These are phyloP conservation scores for Micronycteris hirsuta DNA, from an alignment of 2,113 vertebrate genomes.

Conservation along the genomic window DNA sequence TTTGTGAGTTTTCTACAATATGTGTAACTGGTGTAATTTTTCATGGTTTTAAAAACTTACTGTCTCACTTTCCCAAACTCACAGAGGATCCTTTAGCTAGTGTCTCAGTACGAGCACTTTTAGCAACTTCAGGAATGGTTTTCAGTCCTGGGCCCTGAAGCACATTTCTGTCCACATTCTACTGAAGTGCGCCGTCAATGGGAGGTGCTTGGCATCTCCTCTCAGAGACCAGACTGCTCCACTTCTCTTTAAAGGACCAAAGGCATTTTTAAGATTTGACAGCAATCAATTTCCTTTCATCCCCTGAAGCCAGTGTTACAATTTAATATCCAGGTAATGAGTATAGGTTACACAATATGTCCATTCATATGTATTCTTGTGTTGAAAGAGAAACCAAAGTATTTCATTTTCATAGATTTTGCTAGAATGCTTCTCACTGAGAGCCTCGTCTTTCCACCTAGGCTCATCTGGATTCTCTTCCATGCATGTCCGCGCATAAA, in stretches of 20 bases:
- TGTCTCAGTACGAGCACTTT: background rate
- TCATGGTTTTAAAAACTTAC: background rate
- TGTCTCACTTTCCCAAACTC: background rate
- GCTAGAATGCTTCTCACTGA: background rate
- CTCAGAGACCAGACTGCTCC: background rate
- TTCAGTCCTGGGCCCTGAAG: background rate
- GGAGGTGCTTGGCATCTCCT: background rate
- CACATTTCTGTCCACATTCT: background rate
- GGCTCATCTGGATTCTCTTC: slow-evolving; percentile 62
- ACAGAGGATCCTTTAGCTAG: background rate
- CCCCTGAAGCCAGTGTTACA: background rate
- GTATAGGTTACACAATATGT: background rate
- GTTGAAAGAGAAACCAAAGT: slow-evolving; percentile 14
- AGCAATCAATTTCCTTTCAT: background rate
- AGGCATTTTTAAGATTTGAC: background rate
- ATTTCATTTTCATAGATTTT: slow-evolving; percentile 21
- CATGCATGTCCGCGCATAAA: slow-evolving; percentile 55
- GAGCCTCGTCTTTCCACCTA: background rate
- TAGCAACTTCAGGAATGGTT: background rate
- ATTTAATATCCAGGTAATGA: slow-evolving; percentile 15
- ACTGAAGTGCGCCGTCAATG: background rate
- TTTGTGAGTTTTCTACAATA: background rate
- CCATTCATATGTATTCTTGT: background rate
- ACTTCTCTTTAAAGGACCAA: background rate
- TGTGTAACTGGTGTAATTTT: background rate